Percentiles rank a stretch among this genome's conserved stretches.
phyloP scores from a whole-genome alignment of 2,797 vertebrate species.

The Netta rufina region DNA sequence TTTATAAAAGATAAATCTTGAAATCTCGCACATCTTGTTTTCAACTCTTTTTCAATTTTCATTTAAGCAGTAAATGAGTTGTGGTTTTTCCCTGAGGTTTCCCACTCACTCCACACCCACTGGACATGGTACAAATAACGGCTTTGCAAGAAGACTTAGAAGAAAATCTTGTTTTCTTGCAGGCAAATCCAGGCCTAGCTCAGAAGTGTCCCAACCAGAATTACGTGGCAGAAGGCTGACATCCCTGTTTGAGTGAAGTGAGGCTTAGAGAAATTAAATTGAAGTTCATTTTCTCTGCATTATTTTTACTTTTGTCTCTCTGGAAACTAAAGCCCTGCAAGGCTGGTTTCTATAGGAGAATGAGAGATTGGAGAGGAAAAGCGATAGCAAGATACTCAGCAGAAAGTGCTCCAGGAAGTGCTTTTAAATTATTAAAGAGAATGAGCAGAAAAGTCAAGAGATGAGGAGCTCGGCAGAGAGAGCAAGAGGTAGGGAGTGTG shows the following conservation, averaged over 20 bases:
- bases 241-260: neutral
- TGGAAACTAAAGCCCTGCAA: neutral
- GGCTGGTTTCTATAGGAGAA: neutral
- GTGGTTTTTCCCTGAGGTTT: constrained; percentile 43
- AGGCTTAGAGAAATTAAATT: neutral
- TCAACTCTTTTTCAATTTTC: constrained; percentile 23
- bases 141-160: neutral
- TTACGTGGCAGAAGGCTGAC: neutral
- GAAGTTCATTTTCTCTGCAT: neutral
- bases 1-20: constrained; percentile 12
- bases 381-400: neutral
- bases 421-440: neutral
- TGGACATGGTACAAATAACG: constrained; percentile 10
- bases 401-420: neutral
- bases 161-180: constrained; percentile 5
- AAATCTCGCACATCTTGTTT: constrained; percentile 14
- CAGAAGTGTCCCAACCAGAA: neutral
- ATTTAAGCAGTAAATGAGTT: constrained; percentile 19
- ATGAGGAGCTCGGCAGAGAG: neutral
- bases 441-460: neutral
- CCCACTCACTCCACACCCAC: neutral
- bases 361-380: neutral
- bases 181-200: neutral
- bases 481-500: neutral
- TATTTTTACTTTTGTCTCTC: neutral